Base-by-base conservation (phyloP, 2,888 invertebrate genomes). In the Spodoptera exigua region DNA sequence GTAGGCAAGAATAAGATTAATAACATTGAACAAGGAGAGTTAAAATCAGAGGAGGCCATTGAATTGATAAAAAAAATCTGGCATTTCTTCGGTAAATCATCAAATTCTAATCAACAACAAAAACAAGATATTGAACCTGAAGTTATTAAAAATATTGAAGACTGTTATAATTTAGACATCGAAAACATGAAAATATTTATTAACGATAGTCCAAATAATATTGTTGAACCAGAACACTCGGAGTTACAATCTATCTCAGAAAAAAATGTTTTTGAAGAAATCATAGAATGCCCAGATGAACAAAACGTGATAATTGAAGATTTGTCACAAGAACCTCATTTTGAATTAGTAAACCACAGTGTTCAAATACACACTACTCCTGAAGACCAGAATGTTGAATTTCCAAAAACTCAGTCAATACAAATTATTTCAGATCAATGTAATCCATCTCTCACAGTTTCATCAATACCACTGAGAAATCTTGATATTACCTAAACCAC, bases 401-500 rank as follows among this genome's bases (percentile, higher is more conserved):
- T n/a, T n/a, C n/a, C n/a, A n/a, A 44, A 44, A 21, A 5, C 39
- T 40, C 48, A 48, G 11, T 48, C 48, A 39, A 11, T 39, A 48
- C 48, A 48, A 48, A 39, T 48, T 48, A n/a, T n/a, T n/a, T 48
- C 27, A 48, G 48, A 11, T 37, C 37, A 48, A 2, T 37, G 21
- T 48, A 48, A 48, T 54, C 39, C 39, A 45, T 17, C 39, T 12
- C 36, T 45, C 53, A 37, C 53, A 36, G 32, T 16, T 45, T 43
- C 40, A 41, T 21, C 16, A 49, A 49, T n/a, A n/a, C 32, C 43
- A 32, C 34, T 40, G 40, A 32, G 12, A 46, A 54, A 49, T 53
- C 51, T 45, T 45, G n/a, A 35, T 67, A 40, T 41, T 67, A 43
- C 62, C 62, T 21, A 68, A 60, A 63, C 57, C 63, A 51, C 60